These are phyloP conservation scores for Ridgeia piscesae DNA, from an alignment of 1,140 invertebrate genomes.

Conservation along the genomic window DNA sequence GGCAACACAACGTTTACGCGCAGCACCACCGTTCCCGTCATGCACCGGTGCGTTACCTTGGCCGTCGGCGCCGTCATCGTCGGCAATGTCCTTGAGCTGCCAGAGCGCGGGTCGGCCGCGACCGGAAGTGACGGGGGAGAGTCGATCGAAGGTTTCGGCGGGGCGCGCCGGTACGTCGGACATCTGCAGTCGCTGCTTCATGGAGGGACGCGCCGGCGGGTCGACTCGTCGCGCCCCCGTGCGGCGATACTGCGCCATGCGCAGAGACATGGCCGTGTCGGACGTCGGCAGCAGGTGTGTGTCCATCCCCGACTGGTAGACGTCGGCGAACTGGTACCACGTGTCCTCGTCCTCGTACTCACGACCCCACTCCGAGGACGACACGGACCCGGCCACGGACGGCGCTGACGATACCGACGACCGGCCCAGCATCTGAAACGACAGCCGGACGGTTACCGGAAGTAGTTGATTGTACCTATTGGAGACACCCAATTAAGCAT, in stretches of 20 bases:
- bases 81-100: conserved; percentile 10
- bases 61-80: background rate
- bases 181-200: background rate
- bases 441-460: no score
- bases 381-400: conserved; percentile 15
- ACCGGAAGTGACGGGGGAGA: background rate
- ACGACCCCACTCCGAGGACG: conserved; percentile 42
- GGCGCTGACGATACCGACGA: conserved; percentile 22
- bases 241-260: conserved; percentile 33
- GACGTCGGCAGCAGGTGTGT: conserved; percentile 31
- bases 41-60: background rate
- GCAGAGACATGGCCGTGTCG: conserved; percentile 31
- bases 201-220: background rate
- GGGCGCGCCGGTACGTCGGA: background rate
- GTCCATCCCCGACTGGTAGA: conserved; percentile 37
- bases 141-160: background rate
- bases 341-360: conserved; percentile 52
- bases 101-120: background rate
- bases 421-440: conserved; percentile 10
- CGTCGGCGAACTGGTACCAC: conserved; percentile 51
- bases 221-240: conserved; percentile 10
- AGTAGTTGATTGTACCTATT: no score
- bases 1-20: background rate
- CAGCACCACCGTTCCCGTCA: background rate
- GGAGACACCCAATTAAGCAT: no score